phyloP scores from a whole-genome alignment of 2,113 vertebrate genomes.

The Hypanus sabinus region DNA sequence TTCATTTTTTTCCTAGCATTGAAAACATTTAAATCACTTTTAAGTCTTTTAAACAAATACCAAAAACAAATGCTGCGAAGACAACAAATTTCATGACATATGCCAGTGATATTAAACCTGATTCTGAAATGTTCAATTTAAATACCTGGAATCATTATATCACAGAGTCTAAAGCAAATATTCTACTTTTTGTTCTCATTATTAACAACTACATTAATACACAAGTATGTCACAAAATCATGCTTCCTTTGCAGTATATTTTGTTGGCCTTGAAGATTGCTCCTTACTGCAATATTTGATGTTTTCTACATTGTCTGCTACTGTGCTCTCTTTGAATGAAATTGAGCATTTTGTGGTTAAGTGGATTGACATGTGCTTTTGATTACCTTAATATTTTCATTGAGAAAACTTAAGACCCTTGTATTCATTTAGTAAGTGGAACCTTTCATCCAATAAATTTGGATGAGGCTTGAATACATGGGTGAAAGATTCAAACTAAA shows the following conservation, averaged over 20 bases:
- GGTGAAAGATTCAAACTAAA: neutral
- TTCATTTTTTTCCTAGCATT: too few relatives aligned
- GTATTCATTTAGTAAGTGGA: neutral
- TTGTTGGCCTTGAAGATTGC: neutral
- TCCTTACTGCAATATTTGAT: neutral
- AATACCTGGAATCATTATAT: neutral
- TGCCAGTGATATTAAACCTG: too few relatives aligned
- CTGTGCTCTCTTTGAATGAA: neutral
- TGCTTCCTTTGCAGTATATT: neutral
- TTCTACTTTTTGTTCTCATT: neutral
- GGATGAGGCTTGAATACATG: neutral
- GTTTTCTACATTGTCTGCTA: neutral
- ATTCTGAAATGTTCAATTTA: too few relatives aligned
- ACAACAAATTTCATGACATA: too few relatives aligned
- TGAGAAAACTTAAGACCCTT: neutral
- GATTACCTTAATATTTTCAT: neutral
- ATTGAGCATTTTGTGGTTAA: neutral
- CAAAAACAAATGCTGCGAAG: too few relatives aligned
- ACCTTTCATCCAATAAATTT: neutral
- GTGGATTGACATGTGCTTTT: too few relatives aligned
- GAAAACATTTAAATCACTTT: too few relatives aligned
- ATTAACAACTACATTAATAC: neutral
- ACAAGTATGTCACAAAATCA: neutral
- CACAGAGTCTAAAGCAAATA: neutral
- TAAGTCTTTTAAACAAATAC: too few relatives aligned